A percentile compares a stretch with the other conserved stretches of the same genome.
These are phyloP conservation scores for Petrocephalus zakoni DNA, from an alignment of 2,113 vertebrate genomes.

Conservation along the genomic window DNA sequence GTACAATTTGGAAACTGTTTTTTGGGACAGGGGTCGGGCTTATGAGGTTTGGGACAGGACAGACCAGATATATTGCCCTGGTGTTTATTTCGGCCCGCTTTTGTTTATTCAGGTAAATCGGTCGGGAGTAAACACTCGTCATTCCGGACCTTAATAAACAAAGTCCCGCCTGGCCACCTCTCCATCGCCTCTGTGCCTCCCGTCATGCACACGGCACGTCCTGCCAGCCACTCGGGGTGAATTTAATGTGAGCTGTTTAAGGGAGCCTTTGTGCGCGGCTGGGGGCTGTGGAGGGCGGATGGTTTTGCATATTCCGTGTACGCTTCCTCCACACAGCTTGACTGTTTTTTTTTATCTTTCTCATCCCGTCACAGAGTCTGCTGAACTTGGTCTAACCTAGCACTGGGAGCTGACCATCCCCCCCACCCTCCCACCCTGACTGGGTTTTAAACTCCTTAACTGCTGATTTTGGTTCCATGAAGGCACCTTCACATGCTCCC, in stretches of 20 bases:
- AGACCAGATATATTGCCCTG: conserved; percentile 8
- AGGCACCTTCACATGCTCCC: neutral
- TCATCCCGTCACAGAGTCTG: neutral
- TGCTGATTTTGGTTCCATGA: neutral
- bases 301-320: neutral
- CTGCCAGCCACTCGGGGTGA: neutral
- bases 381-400: neutral
- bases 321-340: neutral
- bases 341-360: neutral
- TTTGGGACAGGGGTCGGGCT: neutral
- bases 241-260: neutral
- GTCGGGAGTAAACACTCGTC: neutral
- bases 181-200: neutral
- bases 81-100: conserved; percentile 11
- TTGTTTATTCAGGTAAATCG: conserved; percentile 9
- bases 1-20: neutral
- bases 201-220: too few species aligned
- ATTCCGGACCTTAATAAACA: neutral
- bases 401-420: neutral
- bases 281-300: neutral
- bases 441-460: too few species aligned
- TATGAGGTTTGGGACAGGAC: neutral
- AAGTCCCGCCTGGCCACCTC: neutral
- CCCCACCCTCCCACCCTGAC: too few species aligned
- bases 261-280: neutral